Percentiles rank a stretch among this genome's conserved stretches.
Conservation (phyloP, 2,797 vertebrate genomes). For the Aulostomus chinensis region DNA sequence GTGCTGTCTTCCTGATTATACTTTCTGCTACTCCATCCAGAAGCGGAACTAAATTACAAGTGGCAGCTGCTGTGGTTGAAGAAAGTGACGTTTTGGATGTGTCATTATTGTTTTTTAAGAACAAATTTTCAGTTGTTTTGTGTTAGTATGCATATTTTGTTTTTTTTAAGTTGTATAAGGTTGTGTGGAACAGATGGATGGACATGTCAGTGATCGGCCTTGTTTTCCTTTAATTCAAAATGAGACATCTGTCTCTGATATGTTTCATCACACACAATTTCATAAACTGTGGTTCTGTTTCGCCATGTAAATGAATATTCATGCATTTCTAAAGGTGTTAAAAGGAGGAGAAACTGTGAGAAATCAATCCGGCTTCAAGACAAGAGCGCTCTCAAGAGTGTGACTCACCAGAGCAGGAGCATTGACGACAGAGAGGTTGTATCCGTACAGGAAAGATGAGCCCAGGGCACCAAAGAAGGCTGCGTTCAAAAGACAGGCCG, state of each 20-base stretch:
- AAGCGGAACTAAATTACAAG: neutral
- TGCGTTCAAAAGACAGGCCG: slow-evolving; percentile 82
- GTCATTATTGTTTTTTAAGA: no score
- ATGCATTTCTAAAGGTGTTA: slow-evolving; percentile 10
- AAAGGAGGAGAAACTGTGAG: no score
- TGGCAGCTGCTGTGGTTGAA: neutral
- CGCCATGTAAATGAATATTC: neutral
- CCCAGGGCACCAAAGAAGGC: slow-evolving; percentile 89
- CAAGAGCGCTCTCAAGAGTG: neutral
- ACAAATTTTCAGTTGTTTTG: no score
- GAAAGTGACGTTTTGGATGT: neutral
- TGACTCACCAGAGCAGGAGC: slow-evolving; percentile 88
- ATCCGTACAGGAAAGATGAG: slow-evolving; percentile 94
- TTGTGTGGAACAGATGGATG: no score
- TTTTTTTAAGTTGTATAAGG: no score
- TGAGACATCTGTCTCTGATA: neutral
- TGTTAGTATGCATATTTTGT: no score
- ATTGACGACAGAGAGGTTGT: slow-evolving; percentile 95
- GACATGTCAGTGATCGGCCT: no score
- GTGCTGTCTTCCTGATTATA: neutral
- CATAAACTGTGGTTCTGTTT: neutral
- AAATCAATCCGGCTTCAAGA: no score
- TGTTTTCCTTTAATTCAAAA: no score
- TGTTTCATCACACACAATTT: neutral
- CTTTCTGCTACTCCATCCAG: neutral